Percentiles rank a stretch among this genome's conserved stretches.
These are phyloP conservation scores for Sebastes schlegelii DNA, from an alignment of 2,113 vertebrate genomes.

Conservation along the genomic window DNA sequence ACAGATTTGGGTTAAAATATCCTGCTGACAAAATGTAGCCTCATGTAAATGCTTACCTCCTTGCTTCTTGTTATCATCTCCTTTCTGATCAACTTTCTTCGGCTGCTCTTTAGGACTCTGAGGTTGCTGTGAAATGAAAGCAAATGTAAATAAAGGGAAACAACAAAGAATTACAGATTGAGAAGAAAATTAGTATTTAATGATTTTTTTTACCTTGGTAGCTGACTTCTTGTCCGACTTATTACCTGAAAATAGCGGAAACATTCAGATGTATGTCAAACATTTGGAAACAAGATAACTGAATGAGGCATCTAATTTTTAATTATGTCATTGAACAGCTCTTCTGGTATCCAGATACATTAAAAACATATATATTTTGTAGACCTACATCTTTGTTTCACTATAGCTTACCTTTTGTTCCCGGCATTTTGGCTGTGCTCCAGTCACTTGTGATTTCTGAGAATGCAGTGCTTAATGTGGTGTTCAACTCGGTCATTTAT, in stretches of 20 bases:
- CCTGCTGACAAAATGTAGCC: background rate
- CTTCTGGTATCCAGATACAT: background rate
- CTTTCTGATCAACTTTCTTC: slow-evolving; percentile 88
- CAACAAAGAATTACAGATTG: background rate
- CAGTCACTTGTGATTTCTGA: slow-evolving; percentile 68
- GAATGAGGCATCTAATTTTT: background rate
- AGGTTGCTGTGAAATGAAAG: slow-evolving; percentile 78
- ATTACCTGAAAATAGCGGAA: slow-evolving; percentile 79
- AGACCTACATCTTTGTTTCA: background rate
- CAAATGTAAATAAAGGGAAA: background rate
- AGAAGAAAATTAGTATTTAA: background rate
- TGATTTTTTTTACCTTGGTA: slow-evolving; percentile 81
- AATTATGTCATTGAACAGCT: background rate
- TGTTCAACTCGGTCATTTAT: slow-evolving; percentile 81
- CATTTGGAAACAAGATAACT: background rate
- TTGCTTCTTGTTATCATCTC: slow-evolving; percentile 87
- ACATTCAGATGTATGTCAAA: background rate
- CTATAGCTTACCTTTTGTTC: slow-evolving; percentile 81
- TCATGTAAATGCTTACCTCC: slow-evolving; percentile 82
- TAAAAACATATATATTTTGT: background rate
- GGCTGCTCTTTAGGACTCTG: slow-evolving; percentile 87
- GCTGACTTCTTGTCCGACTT: slow-evolving; percentile 87
- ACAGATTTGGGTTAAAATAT: background rate
- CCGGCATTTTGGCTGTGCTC: slow-evolving; percentile 84
- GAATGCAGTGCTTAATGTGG: slow-evolving; percentile 72